Conservation (phyloP, 2,888 invertebrate species). For the Crossocerus cetratus region DNA sequence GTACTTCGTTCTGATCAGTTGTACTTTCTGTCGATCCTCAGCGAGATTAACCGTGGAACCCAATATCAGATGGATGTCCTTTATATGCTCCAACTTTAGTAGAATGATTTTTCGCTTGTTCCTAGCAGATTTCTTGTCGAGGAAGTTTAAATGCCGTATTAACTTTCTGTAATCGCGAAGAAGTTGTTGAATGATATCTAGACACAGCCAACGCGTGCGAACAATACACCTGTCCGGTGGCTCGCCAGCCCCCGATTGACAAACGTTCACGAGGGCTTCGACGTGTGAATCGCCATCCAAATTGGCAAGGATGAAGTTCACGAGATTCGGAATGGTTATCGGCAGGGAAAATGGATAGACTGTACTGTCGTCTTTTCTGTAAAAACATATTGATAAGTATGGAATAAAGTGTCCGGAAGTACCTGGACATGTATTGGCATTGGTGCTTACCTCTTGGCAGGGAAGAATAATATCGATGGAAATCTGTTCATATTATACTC, state of each 20-base stretch:
- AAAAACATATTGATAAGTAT: conserved; percentile 26
- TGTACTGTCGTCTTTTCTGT: conserved; percentile 84
- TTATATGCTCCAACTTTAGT: conserved; percentile 68
- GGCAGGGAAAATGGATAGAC: conserved; percentile 82
- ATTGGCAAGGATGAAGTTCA: conserved; percentile 86
- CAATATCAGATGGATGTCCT: conserved; percentile 69
- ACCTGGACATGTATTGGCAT: background rate
- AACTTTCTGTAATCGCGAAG: conserved; percentile 66
- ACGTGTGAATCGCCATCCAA: conserved; percentile 77
- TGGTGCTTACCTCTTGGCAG: conserved; percentile 81
- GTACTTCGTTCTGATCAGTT: conserved; percentile 56
- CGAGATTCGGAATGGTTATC: conserved; percentile 82
- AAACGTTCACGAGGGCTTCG: conserved; percentile 72
- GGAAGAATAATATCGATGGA: conserved; percentile 90
- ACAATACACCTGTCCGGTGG: conserved; percentile 67
- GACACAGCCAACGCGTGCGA: conserved; percentile 68
- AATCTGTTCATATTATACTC: conserved; percentile 87
- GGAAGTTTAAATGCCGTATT: conserved; percentile 52
- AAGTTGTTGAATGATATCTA: conserved; percentile 70
- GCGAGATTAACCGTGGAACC: conserved; percentile 63
- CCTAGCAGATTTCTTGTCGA: conserved; percentile 45
- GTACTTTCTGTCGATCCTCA: conserved; percentile 57
- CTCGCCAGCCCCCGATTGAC: conserved; percentile 67
- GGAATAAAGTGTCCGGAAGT: background rate
- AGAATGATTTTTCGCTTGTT: conserved; percentile 63